Evolutionary conservation across 2,113 vertebrate species (phyloP).

Genomic region (Phaethon lepturus): DNA sequence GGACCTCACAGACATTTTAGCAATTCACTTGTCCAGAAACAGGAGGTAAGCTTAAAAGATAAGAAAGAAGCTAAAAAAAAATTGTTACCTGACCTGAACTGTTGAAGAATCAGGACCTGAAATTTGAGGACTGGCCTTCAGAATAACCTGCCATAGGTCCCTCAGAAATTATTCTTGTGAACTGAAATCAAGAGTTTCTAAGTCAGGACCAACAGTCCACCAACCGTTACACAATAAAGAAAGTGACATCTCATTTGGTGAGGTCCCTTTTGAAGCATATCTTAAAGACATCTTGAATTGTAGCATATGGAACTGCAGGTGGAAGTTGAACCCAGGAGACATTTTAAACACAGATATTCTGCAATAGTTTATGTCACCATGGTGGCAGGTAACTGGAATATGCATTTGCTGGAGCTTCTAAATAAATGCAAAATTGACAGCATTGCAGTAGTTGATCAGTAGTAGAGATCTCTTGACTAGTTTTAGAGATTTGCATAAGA

Average conservation of each 20-base stretch:
- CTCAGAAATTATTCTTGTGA: conserved; percentile 10
- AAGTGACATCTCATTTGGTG: not conserved
- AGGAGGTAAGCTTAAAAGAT: not conserved
- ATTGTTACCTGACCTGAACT: not conserved
- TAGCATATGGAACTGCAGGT: not conserved
- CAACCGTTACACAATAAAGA: not conserved
- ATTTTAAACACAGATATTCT: not conserved
- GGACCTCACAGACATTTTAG: not conserved
- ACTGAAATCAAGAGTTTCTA: conserved; percentile 17
- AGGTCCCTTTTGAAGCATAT: not conserved
- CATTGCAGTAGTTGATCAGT: not conserved
- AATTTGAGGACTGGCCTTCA: conserved; percentile 4
- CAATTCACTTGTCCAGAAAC: conserved; percentile 8
- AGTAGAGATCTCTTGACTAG: not conserved
- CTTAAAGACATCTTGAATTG: not conserved
- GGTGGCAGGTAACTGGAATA: not conserved
- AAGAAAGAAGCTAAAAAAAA: not conserved
- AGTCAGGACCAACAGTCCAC: not conserved
- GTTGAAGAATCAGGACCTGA: not conserved
- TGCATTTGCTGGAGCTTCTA: not conserved
- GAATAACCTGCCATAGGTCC: not conserved
- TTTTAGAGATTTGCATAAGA: not conserved
- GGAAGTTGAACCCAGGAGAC: not conserved
- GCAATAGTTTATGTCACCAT: not conserved
- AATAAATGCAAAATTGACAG: not conserved